Evolutionary conservation across 2,797 vertebrate genomes (phyloP).

Genomic region (Galaxias olidus): DNA sequence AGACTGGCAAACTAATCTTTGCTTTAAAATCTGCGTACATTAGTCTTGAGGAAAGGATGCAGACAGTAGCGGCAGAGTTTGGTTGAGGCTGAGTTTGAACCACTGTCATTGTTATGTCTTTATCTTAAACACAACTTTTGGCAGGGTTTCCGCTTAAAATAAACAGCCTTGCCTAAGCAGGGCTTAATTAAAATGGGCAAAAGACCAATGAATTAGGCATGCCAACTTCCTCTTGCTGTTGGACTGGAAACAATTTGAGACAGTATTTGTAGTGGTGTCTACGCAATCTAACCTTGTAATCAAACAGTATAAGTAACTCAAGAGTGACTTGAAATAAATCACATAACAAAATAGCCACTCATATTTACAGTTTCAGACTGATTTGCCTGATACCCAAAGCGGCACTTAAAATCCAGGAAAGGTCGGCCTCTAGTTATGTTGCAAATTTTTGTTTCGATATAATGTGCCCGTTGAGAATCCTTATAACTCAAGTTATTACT

Average conservation of each 20-base stretch:
- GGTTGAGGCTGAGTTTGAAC: constrained; percentile 59
- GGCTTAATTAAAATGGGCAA: constrained; percentile 59
- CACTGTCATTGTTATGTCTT: constrained; percentile 57
- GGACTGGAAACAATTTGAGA: constrained; percentile 26
- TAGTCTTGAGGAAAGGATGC: constrained; percentile 50
- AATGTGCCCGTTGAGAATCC: too few species aligned
- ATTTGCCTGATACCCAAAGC: too few species aligned
- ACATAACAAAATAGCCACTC: constrained; percentile 24
- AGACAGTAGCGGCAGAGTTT: constrained; percentile 41
- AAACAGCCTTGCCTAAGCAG: constrained; percentile 56
- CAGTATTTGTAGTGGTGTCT: constrained; percentile 52
- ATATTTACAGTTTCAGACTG: constrained; percentile 10
- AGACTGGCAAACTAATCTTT: too few species aligned
- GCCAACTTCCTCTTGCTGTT: constrained; percentile 36
- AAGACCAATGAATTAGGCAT: constrained; percentile 40
- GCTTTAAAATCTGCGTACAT: constrained; percentile 43
- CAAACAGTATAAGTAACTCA: constrained; percentile 56
- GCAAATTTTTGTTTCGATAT: too few species aligned
- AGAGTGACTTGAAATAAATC: constrained; percentile 43
- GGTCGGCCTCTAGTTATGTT: too few species aligned
- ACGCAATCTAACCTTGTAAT: constrained; percentile 53
- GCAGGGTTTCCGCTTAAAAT: constrained; percentile 71
- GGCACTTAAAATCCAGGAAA: too few species aligned
- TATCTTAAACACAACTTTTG: constrained; percentile 68
- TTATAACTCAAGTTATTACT: too few species aligned